A percentile compares a stretch with the other conserved stretches of the same genome.
phyloP scores from a whole-genome alignment of 2,888 invertebrate species.

The Habrosyne pyritoides region DNA sequence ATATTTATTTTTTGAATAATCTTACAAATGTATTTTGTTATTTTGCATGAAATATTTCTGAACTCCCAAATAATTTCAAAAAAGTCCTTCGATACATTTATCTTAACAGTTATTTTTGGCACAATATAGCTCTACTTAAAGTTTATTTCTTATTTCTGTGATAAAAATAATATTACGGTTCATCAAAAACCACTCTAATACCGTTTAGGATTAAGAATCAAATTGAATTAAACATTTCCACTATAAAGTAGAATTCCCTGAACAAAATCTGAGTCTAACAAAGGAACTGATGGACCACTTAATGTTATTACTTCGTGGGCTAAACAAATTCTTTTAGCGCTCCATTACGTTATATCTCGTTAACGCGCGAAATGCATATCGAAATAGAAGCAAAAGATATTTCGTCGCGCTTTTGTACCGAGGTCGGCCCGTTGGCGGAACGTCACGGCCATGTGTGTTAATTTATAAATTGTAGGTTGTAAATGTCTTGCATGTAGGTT shows the following conservation, averaged over 20 bases:
- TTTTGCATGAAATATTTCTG: too few relatives aligned
- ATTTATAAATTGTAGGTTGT: background rate
- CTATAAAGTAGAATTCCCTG: background rate
- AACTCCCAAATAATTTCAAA: too few relatives aligned
- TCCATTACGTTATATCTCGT: background rate
- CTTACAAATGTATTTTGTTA: too few relatives aligned
- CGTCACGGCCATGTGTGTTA: background rate
- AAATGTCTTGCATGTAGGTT: background rate
- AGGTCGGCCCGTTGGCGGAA: background rate
- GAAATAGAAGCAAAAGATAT: conserved; percentile 5
- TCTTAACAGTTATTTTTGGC: too few relatives aligned
- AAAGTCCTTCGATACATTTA: too few relatives aligned
- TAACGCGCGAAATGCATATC: conserved; percentile 4
- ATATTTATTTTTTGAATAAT: too few relatives aligned
- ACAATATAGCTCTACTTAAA: too few relatives aligned
- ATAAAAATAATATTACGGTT: too few relatives aligned
- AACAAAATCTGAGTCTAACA: background rate
- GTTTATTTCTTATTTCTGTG: too few relatives aligned
- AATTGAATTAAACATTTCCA: background rate
- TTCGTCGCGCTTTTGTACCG: background rate
- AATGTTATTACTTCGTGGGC: background rate
- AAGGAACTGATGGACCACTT: background rate
- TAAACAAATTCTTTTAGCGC: background rate
- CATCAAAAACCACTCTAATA: too few relatives aligned
- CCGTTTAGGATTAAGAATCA: too few relatives aligned